Conservation (phyloP, 2,113 vertebrate genomes). For the Empidonax traillii region DNA sequence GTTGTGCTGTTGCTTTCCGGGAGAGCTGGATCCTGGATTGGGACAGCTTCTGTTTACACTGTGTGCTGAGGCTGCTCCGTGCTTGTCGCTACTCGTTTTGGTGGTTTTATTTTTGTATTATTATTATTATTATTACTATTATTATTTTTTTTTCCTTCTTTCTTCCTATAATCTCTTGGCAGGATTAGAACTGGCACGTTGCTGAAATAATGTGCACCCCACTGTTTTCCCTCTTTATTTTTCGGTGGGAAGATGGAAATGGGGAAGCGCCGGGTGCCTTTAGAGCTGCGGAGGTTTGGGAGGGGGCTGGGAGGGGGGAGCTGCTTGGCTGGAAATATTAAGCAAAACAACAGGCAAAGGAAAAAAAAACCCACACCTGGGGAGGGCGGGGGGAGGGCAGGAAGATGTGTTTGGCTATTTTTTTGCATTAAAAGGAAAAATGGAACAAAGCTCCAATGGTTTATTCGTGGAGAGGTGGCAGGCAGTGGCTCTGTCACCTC, state of each 20-base stretch:
- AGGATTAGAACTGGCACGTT: neutral
- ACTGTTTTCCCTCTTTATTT: neutral
- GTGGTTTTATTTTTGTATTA: conserved; percentile 35
- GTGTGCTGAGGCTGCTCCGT: conserved; percentile 56
- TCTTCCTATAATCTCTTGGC: conserved; percentile 17
- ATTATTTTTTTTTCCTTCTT: neutral
- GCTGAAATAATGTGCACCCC: neutral
- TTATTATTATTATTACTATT: neutral
- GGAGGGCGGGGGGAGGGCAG: neutral
- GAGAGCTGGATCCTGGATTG: conserved; percentile 37
- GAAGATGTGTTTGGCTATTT: conserved; percentile 39
- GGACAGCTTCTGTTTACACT: conserved; percentile 47
- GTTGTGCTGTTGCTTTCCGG: conserved; percentile 52
- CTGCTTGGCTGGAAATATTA: conserved; percentile 28
- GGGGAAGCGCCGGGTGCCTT: neutral
- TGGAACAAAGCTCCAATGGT: neutral
- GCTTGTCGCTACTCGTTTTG: conserved; percentile 21
- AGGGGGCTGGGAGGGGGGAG: neutral
- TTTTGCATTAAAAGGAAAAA: conserved; percentile 65
- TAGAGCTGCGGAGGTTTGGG: neutral
- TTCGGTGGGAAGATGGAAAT: neutral
- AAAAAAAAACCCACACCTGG: neutral
- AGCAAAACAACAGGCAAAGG: neutral
- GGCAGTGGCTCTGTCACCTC: rapidly evolving
- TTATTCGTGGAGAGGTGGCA: neutral